Evolutionary conservation across 2,113 vertebrate species (phyloP).

Genomic region (Nothoprocta perdicaria): DNA sequence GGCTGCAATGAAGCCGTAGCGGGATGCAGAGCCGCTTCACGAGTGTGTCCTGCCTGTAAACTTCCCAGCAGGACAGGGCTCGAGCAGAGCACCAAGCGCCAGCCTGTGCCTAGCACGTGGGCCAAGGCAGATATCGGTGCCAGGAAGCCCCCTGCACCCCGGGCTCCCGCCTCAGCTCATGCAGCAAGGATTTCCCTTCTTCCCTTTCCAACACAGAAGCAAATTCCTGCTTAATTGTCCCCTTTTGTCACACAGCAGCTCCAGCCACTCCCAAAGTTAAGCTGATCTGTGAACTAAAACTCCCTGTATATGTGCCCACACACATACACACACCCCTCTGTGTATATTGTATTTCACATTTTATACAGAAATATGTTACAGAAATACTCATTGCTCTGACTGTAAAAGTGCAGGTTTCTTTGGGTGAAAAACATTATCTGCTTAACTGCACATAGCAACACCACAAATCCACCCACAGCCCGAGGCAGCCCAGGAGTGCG

Average conservation of each 20-base stretch:
- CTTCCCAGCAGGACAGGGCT: not conserved
- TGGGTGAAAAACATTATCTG: conserved; percentile 17
- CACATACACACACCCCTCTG: too few relatives aligned
- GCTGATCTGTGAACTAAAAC: not conserved
- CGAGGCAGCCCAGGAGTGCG: fast-evolving
- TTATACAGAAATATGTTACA: not conserved
- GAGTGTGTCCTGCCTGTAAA: fast-evolving
- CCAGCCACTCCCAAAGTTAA: not conserved
- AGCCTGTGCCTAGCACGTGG: not conserved
- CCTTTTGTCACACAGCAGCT: not conserved
- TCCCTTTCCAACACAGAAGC: not conserved
- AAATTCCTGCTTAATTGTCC: not conserved
- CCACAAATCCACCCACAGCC: not conserved
- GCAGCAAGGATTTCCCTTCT: fast-evolving
- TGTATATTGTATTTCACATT: not conserved
- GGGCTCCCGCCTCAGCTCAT: not conserved
- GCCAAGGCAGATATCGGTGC: not conserved
- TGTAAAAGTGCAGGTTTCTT: not conserved
- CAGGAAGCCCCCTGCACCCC: not conserved
- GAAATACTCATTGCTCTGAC: conserved; percentile 9
- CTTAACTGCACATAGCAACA: conserved; percentile 22
- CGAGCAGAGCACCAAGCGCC: not conserved
- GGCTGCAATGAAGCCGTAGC: not conserved
- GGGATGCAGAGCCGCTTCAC: not conserved
- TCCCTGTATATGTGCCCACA: not conserved